phyloP scores from a whole-genome alignment of 2,888 invertebrate genomes.

The Poecilobothrus nobilitatus region DNA sequence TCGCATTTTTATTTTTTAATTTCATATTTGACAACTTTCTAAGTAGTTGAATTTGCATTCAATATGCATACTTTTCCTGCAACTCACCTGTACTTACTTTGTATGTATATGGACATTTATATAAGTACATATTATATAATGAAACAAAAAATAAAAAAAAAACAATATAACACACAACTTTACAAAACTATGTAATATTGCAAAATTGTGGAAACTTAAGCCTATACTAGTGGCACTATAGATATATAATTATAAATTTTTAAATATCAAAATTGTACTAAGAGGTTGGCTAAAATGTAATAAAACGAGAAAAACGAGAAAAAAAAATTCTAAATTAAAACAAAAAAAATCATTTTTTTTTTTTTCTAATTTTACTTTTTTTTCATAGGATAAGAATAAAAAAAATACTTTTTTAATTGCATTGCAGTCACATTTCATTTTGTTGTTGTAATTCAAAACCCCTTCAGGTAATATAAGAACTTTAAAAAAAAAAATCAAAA shows the following conservation, averaged over 20 bases:
- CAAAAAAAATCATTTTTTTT: not conserved
- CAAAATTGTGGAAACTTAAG: not conserved
- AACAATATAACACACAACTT: no score
- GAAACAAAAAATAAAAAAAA: no score
- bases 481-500: no score
- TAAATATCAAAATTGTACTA: no score
- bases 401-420: not conserved
- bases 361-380: not conserved
- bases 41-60: not conserved
- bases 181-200: not conserved
- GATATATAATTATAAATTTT: not conserved
- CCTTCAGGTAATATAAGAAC: not conserved
- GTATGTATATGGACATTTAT: not conserved
- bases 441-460: not conserved
- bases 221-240: not conserved
- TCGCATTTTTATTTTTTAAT: not conserved
- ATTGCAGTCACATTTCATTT: not conserved
- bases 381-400: not conserved
- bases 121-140: no score
- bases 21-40: not conserved
- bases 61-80: not conserved
- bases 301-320: no score
- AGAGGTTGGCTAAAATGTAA: no score
- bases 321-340: not conserved
- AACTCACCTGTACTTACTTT: not conserved